Evolutionary conservation across 2,113 vertebrate genomes (phyloP).

Genomic region (Athene noctua): DNA sequence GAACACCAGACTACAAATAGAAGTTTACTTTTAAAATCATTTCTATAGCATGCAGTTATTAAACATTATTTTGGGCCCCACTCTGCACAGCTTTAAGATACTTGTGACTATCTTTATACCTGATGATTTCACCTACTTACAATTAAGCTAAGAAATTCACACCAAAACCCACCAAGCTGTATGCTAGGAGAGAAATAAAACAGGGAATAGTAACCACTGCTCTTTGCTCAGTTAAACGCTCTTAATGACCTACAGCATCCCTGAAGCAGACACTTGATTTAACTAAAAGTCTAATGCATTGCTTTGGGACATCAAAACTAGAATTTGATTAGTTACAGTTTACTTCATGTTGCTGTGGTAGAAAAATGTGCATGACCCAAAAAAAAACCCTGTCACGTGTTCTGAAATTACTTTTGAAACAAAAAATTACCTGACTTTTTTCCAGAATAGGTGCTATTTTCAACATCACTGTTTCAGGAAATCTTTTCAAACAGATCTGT

Average conservation of each 20-base stretch:
- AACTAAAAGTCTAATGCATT: not conserved
- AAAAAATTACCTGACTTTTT: not conserved
- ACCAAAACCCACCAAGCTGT: not conserved
- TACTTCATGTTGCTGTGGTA: not conserved
- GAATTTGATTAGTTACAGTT: not conserved
- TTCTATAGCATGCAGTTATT: not conserved
- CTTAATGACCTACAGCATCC: not conserved
- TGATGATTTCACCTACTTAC: not conserved
- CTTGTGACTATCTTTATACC: not conserved
- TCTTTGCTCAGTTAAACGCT: not conserved
- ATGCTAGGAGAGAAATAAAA: not conserved
- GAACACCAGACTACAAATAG: not conserved
- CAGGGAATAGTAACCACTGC: not conserved
- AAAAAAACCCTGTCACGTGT: not conserved
- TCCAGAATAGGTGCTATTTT: not conserved
- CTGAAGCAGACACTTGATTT: not conserved
- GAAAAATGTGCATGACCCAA: not conserved
- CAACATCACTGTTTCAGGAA: not conserved
- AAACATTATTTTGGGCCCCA: not conserved
- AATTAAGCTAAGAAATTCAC: not conserved
- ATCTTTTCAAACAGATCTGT: not conserved
- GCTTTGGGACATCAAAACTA: not conserved
- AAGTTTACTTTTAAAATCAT: not conserved
- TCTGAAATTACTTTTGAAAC: not conserved
- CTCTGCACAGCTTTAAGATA: not conserved